Conservation (phyloP, 2,797 vertebrate species). For the Rhodeus uyekii region DNA sequence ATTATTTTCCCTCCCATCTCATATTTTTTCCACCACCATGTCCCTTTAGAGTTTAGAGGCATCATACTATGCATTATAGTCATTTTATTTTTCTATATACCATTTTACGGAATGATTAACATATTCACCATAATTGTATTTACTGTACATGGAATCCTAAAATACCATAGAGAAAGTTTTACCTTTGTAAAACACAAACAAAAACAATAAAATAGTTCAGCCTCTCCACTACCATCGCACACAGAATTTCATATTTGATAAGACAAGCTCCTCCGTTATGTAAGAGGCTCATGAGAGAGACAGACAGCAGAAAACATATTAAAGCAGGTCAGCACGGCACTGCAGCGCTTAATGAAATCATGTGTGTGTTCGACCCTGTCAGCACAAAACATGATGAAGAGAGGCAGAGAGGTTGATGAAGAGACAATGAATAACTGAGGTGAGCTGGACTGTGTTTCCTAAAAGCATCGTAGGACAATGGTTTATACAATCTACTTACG, state of each 20-base stretch:
- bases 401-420: conserved; percentile 57
- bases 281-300: conserved; percentile 68
- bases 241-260: conserved; percentile 40
- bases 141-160: neutral
- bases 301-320: conserved; percentile 26
- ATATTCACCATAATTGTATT: neutral
- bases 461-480: neutral
- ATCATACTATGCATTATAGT: too few relatives aligned
- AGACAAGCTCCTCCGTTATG: conserved; percentile 56
- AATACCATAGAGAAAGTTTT: neutral
- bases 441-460: neutral
- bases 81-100: neutral
- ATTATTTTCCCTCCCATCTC: too few relatives aligned
- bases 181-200: neutral
- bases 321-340: conserved; percentile 9
- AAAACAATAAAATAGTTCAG: neutral
- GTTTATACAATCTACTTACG: neutral
- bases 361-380: conserved; percentile 70
- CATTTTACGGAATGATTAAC: neutral
- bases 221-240: neutral
- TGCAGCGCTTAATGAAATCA: conserved; percentile 71
- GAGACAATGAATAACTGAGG: conserved; percentile 49
- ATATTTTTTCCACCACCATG: too few relatives aligned
- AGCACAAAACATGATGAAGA: conserved; percentile 58
- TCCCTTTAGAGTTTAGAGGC: too few relatives aligned